Evolutionary conservation across 1,140 invertebrate genomes (phyloP).

Genomic region (Drosophila insularis): DNA sequence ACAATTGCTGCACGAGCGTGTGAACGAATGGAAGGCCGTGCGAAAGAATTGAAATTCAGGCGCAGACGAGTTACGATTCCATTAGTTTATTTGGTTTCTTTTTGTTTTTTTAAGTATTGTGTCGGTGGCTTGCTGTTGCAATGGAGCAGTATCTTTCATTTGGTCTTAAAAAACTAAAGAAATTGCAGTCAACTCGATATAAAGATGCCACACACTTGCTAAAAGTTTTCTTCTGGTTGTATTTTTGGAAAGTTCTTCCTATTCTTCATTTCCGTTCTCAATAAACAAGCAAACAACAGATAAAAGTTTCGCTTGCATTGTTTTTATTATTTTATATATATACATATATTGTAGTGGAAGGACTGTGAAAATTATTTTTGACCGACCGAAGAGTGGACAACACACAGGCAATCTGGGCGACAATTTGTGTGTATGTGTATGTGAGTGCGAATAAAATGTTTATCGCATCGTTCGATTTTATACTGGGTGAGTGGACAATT

Average conservation of each 20-base stretch:
- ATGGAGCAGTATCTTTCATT: not conserved
- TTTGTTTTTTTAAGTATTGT: not conserved
- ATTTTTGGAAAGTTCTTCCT: slow-evolving; percentile 4
- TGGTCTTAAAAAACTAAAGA: not conserved
- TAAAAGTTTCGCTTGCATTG: not conserved
- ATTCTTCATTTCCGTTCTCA: not conserved
- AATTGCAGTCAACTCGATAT: not conserved
- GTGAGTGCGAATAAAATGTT: slow-evolving; percentile 4
- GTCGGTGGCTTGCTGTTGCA: not conserved
- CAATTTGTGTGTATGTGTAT: not conserved
- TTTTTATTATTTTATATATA: not conserved
- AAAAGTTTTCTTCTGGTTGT: not conserved
- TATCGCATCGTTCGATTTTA: slow-evolving; percentile 11
- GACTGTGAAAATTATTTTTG: slow-evolving; percentile 11
- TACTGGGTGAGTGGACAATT: slow-evolving; percentile 15
- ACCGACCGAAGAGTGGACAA: not conserved
- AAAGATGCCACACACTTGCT: not conserved
- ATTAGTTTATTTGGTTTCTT: not conserved
- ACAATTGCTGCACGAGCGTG: not conserved
- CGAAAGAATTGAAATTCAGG: not conserved
- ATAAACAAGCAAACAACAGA: slow-evolving; percentile 3
- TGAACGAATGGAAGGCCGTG: not conserved
- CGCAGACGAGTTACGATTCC: not conserved
- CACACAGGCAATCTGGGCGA: not conserved
- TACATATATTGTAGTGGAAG: not conserved